Conservation (phyloP, 2,888 invertebrate species). For the Aphrophora alni region DNA sequence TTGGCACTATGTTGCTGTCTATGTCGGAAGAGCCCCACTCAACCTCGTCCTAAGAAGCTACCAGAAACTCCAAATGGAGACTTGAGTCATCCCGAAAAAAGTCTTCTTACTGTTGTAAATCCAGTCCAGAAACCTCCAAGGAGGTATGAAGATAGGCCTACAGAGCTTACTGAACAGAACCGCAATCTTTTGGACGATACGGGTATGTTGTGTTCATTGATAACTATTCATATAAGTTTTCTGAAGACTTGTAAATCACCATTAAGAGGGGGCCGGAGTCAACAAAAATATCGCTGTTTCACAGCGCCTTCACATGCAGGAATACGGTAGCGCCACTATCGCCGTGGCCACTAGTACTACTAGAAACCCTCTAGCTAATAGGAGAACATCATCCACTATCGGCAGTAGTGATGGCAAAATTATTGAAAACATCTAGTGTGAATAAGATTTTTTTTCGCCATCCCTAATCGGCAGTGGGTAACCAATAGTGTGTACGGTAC, state of each 20-base stretch:
- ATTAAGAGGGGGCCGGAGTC: too few species aligned
- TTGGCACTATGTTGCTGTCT: conserved; percentile 65
- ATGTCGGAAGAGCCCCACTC: conserved; percentile 57
- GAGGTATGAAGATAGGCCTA: conserved; percentile 75
- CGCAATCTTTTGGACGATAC: conserved; percentile 74
- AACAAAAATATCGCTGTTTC: too few species aligned
- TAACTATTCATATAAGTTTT: not conserved
- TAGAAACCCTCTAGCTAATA: too few species aligned
- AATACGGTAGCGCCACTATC: too few species aligned
- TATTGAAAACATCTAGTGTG: too few species aligned
- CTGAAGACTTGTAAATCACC: not conserved
- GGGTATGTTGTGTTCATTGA: conserved; percentile 11
- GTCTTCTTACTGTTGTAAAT: conserved; percentile 82
- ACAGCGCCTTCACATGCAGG: too few species aligned
- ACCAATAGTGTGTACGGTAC: too few species aligned
- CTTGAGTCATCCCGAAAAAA: conserved; percentile 82
- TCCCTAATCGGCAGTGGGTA: too few species aligned
- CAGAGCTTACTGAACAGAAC: conserved; percentile 83
- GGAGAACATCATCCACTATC: too few species aligned
- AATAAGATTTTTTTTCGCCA: too few species aligned
- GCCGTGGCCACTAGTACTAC: too few species aligned
- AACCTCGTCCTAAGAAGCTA: conserved; percentile 58
- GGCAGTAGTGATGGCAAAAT: too few species aligned
- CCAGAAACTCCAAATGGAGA: conserved; percentile 69
- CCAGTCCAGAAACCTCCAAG: conserved; percentile 84